Base-by-base conservation (phyloP, 2,113 vertebrate genomes). In the Gopherus evgoodei region DNA sequence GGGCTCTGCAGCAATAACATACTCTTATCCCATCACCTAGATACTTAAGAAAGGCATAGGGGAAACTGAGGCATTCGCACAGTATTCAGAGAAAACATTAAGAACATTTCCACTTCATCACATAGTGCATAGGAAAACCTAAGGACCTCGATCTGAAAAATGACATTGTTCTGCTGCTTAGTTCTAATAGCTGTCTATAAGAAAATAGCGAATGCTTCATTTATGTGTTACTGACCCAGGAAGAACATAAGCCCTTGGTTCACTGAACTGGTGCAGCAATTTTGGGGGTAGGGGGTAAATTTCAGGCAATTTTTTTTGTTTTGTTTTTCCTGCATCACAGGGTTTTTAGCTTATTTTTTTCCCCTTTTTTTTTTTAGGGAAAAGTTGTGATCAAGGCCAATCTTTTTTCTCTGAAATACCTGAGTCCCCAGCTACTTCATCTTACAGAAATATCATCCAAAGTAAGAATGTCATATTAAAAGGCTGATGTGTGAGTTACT, bases 371-470 rank as follows among this genome's bases (percentile, higher is more conserved):
- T 75, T 86, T 90, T 25, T 94, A 99, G 99, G 99, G 5, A 99
- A 96, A 94, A 99, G 99, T 90, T 99, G 99, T 87, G 99, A 99
- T 53, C 98, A 98, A 85, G 99, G 99, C 86, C 98, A 97, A 89
- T 99, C 99, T 3, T 99, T 99, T 97, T 98, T 99, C 35, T 94
- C 50, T 0, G 98, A 99, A 35, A 97, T 98, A 0, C 99, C 99
- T 0, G 98, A 99, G 78, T 99, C 99, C 53, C 98, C 99, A 54
- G 99, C 99, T 11, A 98, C 99, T 0, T 6, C 72, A 0, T 98
- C 97, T 88, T 99, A 99, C 97, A 98, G 89, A 87, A 97, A 17
- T 8, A 99, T 99, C 76, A 99, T 99, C 92, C 98, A 99, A 53
- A 98, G 99, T 99, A 97, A 98, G 99, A 93, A 56, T 50, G 29